Evolutionary conservation across 2,888 invertebrate species (phyloP).

Genomic region (Cryptosula pallasiana): DNA sequence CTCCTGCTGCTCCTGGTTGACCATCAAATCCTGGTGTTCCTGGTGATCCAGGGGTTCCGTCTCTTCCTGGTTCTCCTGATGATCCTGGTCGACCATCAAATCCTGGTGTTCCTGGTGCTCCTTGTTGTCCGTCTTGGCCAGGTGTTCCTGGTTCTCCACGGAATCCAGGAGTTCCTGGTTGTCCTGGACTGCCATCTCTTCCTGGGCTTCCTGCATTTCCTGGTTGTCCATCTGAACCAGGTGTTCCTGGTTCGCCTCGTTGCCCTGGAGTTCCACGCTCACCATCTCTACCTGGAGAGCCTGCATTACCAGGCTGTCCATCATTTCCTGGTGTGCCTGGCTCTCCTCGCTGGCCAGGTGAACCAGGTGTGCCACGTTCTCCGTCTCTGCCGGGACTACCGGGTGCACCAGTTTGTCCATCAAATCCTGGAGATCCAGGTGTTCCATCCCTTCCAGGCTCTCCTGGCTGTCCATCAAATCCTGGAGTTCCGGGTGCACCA

Average conservation of each 20-base stretch:
- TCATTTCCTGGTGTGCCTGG: background rate
- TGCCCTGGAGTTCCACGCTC: background rate
- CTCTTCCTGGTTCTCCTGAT: background rate
- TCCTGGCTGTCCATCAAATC: slow-evolving; percentile 28
- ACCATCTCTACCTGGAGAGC: background rate
- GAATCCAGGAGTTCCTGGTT: background rate
- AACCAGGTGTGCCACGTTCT: background rate
- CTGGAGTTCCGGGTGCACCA: slow-evolving; percentile 28
- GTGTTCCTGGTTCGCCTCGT: background rate
- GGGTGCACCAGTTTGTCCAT: slow-evolving; percentile 6
- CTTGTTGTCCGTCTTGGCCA: background rate
- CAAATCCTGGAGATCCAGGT: background rate
- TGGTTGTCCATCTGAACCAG: background rate
- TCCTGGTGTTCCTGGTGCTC: slow-evolving; percentile 2
- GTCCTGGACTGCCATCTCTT: background rate
- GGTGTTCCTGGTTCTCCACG: background rate
- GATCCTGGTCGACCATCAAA: slow-evolving; percentile 2
- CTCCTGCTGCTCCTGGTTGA: background rate
- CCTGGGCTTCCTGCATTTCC: background rate
- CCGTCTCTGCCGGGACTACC: background rate
- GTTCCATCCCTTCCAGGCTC: slow-evolving; percentile 17
- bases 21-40: background rate
- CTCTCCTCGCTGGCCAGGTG: background rate
- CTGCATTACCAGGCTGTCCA: background rate
- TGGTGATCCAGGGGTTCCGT: background rate